Evolutionary conservation across 2,888 invertebrate species (phyloP).

Genomic region (Amiota mariae): DNA sequence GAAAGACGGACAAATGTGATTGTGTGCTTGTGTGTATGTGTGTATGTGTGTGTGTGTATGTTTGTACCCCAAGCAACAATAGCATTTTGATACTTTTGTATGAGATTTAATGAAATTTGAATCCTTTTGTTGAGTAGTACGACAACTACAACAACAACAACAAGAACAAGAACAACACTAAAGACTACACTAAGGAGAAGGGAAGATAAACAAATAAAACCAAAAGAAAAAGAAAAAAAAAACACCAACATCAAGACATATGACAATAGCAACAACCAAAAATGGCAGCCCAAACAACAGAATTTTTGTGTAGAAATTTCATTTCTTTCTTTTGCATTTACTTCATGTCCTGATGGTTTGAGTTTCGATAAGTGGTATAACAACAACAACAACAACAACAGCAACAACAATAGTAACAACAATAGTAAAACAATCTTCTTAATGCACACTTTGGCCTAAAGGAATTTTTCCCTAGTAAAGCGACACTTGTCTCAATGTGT

Average conservation of each 20-base stretch:
- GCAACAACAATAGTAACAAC: constrained; percentile 41
- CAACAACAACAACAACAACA: background rate
- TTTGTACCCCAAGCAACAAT: constrained; percentile 58
- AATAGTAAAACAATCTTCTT: constrained; percentile 68
- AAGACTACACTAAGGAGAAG: constrained; percentile 5
- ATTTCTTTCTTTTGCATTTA: constrained; percentile 1
- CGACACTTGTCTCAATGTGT: constrained; percentile 47
- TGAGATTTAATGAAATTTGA: constrained; percentile 68
- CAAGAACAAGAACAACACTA: background rate
- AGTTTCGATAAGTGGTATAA: constrained; percentile 47
- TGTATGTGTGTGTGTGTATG: constrained; percentile 39
- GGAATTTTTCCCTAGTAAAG: constrained; percentile 63
- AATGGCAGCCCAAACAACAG: background rate
- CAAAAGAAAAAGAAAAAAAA: constrained; percentile 33
- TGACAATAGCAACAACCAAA: constrained; percentile 14
- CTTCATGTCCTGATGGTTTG: constrained; percentile 30
- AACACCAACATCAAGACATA: constrained; percentile 30
- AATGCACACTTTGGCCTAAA: constrained; percentile 68
- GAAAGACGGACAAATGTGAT: background rate
- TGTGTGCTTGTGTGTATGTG: constrained; percentile 39
- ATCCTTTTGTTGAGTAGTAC: constrained; percentile 64
- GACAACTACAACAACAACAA: constrained; percentile 45
- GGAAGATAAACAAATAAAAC: constrained; percentile 39
- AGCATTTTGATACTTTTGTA: constrained; percentile 66
- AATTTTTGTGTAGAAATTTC: background rate